Base-by-base conservation (phyloP, 2,113 vertebrate species). In the Triplophysa tibetana region DNA sequence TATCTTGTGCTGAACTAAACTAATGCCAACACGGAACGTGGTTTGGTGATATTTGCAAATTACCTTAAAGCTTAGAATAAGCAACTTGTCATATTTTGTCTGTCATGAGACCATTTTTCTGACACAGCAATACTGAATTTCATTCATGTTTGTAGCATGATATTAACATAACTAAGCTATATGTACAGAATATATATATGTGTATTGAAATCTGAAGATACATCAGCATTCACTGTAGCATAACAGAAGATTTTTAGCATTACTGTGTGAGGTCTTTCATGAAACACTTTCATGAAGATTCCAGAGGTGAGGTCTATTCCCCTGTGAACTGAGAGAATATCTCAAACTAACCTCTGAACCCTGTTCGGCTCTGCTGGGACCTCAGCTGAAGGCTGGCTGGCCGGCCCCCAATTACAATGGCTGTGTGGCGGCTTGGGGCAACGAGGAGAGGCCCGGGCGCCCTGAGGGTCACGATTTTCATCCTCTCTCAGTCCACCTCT, bases 401-500 rank as follows among this genome's bases (percentile, higher is more conserved):
- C 11, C 69, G 19, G 19, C 19, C 52, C 70, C n/a, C 54, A 69
- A 72, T 72, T 72, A 72, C 69, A 72, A 56, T n/a, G 26, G 3
- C 52, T 72, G 52, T 21, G 29, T 41, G 52, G 50, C 7, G 12
- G 19, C 52, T 72, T 29, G 52, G n/a, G 19, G 69, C 69, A 58
- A 56, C 19, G 6, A 52, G 54, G 69, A 52, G 50, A 70, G 2
- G 26, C 17, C 17, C 69, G 19, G 5, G 17, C 56, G 50, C 69
- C 69, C 50, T 52, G 17, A 70, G 69, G 69, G 50, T 70, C 69
- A 70, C 16, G 2, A 29, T 56, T 21, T 54, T 38, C 69, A 72
- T 21, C 69, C 52, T 56, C 69, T 70, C 69, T 58, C 19, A 58
- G 26, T n/a, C 69, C 50, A 72, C 69, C 52, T 72, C 52, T 72